A percentile compares a stretch with the other conserved stretches of the same genome.
Conservation (phyloP, 1,140 invertebrate species). For the Battus philenor region DNA sequence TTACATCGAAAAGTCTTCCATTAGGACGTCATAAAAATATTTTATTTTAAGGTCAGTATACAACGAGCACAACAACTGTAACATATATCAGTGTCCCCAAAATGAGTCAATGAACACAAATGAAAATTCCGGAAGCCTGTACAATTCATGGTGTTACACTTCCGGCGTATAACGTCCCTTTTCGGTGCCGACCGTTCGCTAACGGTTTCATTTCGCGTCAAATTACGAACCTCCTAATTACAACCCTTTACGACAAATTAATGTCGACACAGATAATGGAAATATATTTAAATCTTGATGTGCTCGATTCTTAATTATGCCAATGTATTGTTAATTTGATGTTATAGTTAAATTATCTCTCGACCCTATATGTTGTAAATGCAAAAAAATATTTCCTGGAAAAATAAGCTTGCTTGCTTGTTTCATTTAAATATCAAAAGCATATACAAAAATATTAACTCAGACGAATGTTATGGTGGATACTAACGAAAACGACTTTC, state of each 20-base stretch:
- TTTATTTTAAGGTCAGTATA: not conserved
- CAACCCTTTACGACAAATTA: slow-evolving; percentile 25
- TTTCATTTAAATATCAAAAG: too few species aligned
- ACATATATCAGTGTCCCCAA: slow-evolving; percentile 2
- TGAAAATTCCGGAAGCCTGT: slow-evolving; percentile 51
- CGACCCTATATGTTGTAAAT: too few species aligned
- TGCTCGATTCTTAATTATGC: too few species aligned
- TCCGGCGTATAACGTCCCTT: slow-evolving; percentile 48
- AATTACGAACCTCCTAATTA: slow-evolving; percentile 19
- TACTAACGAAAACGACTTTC: too few species aligned
- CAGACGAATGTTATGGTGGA: too few species aligned
- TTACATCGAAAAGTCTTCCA: not conserved
- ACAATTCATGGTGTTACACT: slow-evolving; percentile 47
- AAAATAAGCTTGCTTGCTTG: too few species aligned
- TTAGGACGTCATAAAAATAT: not conserved
- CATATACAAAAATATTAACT: too few species aligned
- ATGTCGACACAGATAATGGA: slow-evolving; percentile 17
- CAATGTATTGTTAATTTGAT: too few species aligned
- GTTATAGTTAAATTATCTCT: too few species aligned
- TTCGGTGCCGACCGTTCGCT: slow-evolving; percentile 50
- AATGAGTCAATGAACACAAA: slow-evolving; percentile 15
- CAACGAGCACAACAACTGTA: slow-evolving; percentile 7
- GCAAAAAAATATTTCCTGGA: too few species aligned
- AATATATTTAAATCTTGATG: too few species aligned
- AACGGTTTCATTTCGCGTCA: slow-evolving; percentile 46